Percentiles rank a stretch among this genome's conserved stretches.
Evolutionary conservation across 2,113 vertebrate genomes (phyloP).

Genomic region (Pitta sordida): DNA sequence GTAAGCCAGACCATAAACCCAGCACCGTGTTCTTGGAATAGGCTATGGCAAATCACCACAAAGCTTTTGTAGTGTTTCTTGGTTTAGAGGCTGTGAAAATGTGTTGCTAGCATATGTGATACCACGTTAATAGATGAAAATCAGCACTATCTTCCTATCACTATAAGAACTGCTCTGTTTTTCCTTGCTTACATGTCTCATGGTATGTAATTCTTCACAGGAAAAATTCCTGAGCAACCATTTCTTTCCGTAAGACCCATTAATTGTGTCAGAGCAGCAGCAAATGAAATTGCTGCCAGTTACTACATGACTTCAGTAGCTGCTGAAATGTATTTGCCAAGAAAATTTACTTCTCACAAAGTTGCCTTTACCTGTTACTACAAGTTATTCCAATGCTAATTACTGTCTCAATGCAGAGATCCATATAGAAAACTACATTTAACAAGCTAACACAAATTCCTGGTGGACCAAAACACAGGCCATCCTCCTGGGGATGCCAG

Average conservation of each 20-base stretch:
- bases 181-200: not conserved
- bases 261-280: not conserved
- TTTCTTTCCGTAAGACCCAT: not conserved
- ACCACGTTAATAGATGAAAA: not conserved
- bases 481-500: not conserved
- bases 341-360: not conserved
- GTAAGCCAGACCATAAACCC: not conserved
- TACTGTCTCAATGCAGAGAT: not conserved
- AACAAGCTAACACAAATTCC: fast-evolving
- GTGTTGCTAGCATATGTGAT: not conserved
- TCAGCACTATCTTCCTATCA: not conserved
- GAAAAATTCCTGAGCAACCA: not conserved
- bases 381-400: not conserved
- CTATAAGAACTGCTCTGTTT: not conserved
- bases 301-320: not conserved
- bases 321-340: not conserved
- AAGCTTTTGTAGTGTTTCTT: not conserved
- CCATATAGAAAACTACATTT: not conserved
- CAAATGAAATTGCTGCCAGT: not conserved
- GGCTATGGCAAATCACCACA: not conserved
- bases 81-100: not conserved
- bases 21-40: not conserved
- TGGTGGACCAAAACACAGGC: not conserved
- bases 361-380: not conserved
- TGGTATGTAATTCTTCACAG: not conserved